Evolutionary conservation across 2,888 invertebrate genomes (phyloP).

Genomic region (Thelaira solivaga): DNA sequence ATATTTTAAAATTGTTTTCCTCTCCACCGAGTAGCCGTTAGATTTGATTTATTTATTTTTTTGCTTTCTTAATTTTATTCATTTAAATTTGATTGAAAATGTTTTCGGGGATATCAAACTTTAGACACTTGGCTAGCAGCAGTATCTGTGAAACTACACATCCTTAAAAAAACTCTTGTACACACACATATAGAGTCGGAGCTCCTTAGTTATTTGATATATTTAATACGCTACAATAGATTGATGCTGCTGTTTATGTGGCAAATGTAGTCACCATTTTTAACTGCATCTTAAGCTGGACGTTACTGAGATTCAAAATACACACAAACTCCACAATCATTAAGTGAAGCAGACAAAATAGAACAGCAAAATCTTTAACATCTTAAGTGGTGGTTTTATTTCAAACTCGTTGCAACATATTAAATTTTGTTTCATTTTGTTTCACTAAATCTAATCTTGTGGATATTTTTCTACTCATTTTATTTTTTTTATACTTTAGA

Average conservation of each 20-base stretch:
- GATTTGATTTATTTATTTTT: too few relatives aligned
- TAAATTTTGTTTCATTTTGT: constrained; percentile 14
- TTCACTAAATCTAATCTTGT: constrained; percentile 14
- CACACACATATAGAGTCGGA: neutral
- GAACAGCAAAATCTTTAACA: neutral
- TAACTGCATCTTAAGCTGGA: neutral
- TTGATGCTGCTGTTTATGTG: neutral
- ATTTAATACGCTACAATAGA: constrained; percentile 2
- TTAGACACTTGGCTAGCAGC: neutral
- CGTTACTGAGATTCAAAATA: neutral
- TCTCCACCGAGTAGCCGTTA: too few relatives aligned
- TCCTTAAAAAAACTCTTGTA: neutral
- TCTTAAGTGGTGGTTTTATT: constrained; percentile 19
- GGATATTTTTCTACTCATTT: neutral
- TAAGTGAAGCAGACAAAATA: constrained; percentile 4
- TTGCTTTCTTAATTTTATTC: too few relatives aligned
- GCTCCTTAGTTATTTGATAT: neutral
- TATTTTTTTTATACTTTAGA: neutral
- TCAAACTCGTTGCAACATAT: neutral
- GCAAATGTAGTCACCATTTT: constrained; percentile 1
- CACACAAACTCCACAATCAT: neutral
- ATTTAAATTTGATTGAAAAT: too few relatives aligned
- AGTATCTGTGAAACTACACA: neutral
- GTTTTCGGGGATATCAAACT: too few relatives aligned
- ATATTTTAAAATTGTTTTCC: too few relatives aligned